Conservation (phyloP, 1,140 invertebrate genomes). For the Zaprionus taronus region DNA sequence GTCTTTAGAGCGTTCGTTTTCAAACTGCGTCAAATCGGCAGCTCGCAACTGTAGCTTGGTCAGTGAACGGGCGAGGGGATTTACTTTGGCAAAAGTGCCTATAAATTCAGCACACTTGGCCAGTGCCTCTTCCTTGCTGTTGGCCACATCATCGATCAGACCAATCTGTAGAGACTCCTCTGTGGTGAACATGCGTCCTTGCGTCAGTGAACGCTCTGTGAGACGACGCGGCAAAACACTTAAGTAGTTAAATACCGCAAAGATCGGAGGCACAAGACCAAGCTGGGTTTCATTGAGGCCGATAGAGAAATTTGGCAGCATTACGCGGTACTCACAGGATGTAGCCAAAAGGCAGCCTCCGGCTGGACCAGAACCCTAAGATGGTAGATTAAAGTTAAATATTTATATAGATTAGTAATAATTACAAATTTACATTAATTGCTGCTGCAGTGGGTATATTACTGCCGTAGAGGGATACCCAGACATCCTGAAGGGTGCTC, state of each 20-base stretch:
- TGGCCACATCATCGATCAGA: constrained; percentile 90
- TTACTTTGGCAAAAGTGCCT: constrained; percentile 87
- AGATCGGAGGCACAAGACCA: constrained; percentile 90
- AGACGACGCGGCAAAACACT: constrained; percentile 81
- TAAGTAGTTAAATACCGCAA: constrained; percentile 88
- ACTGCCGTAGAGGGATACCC: constrained; percentile 90
- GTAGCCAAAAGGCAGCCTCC: constrained; percentile 92
- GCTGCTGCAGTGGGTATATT: constrained; percentile 90
- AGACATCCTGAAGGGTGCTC: constrained; percentile 90
- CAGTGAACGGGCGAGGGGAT: constrained; percentile 86
- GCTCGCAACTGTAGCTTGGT: constrained; percentile 88
- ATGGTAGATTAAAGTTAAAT: constrained; percentile 5
- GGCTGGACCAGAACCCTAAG: constrained; percentile 91
- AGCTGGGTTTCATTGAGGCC: constrained; percentile 91
- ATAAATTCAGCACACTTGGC: constrained; percentile 88
- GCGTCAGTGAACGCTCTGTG: constrained; percentile 90
- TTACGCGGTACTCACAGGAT: constrained; percentile 93
- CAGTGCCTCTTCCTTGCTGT: constrained; percentile 88
- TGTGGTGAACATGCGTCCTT: constrained; percentile 89
- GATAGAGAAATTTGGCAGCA: constrained; percentile 90
- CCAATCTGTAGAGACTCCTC: constrained; percentile 89
- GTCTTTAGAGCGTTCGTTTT: constrained; percentile 87
- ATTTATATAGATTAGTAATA: background rate
- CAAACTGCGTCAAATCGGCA: constrained; percentile 85
- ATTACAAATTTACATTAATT: constrained; percentile 89